Conservation (phyloP, 2,888 invertebrate species). For the Cactoblastis cactorum region DNA sequence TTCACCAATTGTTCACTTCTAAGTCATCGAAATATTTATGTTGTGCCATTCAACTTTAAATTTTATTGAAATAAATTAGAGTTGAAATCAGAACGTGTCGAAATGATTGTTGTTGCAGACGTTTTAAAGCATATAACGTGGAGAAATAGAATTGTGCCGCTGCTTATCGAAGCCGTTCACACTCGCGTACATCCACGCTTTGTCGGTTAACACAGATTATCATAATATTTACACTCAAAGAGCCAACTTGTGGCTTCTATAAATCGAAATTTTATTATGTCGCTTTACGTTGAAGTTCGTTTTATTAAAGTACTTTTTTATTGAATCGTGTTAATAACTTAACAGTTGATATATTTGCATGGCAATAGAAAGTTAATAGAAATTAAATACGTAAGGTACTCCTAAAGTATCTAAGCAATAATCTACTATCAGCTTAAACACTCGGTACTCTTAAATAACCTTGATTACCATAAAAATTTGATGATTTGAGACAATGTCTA, state of each 20-base stretch:
- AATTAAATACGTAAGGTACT: no score
- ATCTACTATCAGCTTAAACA: no score
- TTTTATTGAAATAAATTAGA: background rate
- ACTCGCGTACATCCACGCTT: background rate
- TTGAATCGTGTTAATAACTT: no score
- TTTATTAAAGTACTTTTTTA: no score
- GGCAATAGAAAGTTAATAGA: no score
- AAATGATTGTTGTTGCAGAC: background rate
- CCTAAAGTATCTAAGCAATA: no score
- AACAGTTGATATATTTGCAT: no score
- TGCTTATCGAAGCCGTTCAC: slow-evolving; percentile 3
- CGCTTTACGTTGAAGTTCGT: no score
- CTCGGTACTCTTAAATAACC: no score
- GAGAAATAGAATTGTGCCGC: slow-evolving; percentile 6
- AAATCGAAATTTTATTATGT: background rate
- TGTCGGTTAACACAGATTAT: slow-evolving; percentile 2
- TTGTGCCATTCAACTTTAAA: background rate
- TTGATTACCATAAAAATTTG: no score
- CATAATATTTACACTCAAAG: slow-evolving; percentile 5
- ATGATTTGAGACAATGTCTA: no score
- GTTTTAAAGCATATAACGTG: background rate
- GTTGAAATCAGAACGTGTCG: background rate
- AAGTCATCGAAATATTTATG: background rate
- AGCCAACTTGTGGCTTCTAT: background rate
- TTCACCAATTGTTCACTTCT: slow-evolving; percentile 4